Evolutionary conservation across 2,888 invertebrate species (phyloP).

Genomic region (Blomia tropicalis): DNA sequence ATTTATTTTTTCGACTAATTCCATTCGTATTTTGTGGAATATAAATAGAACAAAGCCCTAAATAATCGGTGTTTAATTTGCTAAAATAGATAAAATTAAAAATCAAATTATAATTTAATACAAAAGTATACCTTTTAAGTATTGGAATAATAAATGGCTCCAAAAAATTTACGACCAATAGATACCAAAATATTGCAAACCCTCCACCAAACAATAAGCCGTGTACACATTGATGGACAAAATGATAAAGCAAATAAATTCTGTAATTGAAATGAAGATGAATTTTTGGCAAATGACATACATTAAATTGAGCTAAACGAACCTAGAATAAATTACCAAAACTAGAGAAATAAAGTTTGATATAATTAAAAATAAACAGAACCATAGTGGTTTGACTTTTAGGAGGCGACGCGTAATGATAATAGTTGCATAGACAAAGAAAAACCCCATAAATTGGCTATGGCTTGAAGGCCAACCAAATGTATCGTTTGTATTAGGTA

Average conservation of each 20-base stretch:
- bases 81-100: not conserved
- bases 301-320: not conserved
- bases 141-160: not conserved
- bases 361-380: not conserved
- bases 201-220: slow-evolving; percentile 12
- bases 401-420: slow-evolving; percentile 8
- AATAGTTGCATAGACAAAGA: slow-evolving; percentile 17
- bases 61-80: slow-evolving; percentile 1
- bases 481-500: slow-evolving; percentile 2
- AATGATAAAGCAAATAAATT: slow-evolving; percentile 25
- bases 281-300: not conserved
- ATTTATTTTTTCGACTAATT: no score
- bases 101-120: not conserved
- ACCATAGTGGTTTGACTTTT: not conserved
- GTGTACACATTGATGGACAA: slow-evolving; percentile 20
- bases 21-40: no score
- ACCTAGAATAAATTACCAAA: slow-evolving; percentile 22
- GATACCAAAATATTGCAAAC: slow-evolving; percentile 18
- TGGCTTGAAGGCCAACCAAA: slow-evolving; percentile 26
- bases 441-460: slow-evolving; percentile 24
- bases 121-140: not conserved
- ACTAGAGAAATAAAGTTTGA: not conserved
- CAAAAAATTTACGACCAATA: slow-evolving; percentile 1
- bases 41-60: slow-evolving; percentile 10
- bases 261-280: slow-evolving; percentile 11